Evolutionary conservation across 2,113 vertebrate genomes (phyloP).

Genomic region (Albula glossodonta): DNA sequence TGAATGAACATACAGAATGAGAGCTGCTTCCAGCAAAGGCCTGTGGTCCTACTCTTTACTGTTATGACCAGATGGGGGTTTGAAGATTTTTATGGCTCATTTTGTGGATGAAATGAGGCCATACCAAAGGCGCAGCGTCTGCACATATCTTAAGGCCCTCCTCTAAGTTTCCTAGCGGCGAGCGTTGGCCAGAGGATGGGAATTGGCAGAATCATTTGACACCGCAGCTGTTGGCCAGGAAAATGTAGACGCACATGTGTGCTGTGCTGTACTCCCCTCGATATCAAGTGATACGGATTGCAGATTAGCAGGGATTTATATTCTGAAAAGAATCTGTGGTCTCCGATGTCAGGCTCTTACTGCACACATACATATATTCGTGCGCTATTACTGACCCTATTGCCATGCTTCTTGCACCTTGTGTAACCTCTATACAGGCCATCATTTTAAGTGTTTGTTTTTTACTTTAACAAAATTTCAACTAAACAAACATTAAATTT

Average conservation of each 20-base stretch:
- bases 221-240: not conserved
- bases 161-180: not conserved
- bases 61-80: not conserved
- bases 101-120: not conserved
- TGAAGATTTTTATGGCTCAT: not conserved
- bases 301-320: conserved; percentile 1
- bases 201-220: not conserved
- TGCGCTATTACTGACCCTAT: not conserved
- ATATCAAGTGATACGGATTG: not conserved
- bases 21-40: not conserved
- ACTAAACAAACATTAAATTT: too few species aligned
- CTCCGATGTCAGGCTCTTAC: not conserved
- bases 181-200: not conserved
- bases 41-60: not conserved
- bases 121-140: not conserved
- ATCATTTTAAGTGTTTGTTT: too few species aligned
- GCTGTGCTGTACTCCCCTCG: not conserved
- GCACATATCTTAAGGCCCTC: not conserved
- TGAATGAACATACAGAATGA: not conserved
- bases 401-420: not conserved
- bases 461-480: too few species aligned
- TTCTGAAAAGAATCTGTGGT: not conserved
- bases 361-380: not conserved
- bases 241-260: not conserved
- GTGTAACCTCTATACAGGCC: not conserved